phyloP scores from a whole-genome alignment of 2,797 vertebrate genomes.

The Moxostoma hubbsi region DNA sequence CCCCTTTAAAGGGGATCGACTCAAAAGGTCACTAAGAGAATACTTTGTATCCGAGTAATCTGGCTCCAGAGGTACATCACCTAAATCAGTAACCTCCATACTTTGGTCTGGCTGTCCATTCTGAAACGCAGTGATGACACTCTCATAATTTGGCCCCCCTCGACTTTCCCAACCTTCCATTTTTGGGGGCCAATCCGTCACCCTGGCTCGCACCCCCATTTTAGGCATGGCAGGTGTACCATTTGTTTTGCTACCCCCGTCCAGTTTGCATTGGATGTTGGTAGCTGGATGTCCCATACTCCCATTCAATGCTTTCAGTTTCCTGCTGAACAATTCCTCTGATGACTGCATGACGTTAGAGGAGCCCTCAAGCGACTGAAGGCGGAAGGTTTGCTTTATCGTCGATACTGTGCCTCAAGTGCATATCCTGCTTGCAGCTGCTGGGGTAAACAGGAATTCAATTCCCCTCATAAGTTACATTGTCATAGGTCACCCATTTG shows the following conservation, averaged over 20 bases:
- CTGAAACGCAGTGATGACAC: slow-evolving; percentile 79
- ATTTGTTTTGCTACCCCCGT: slow-evolving; percentile 84
- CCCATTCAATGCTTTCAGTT: slow-evolving; percentile 90
- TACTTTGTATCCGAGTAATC: slow-evolving; percentile 86
- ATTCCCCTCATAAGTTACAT: slow-evolving; percentile 74
- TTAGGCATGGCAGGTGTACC: slow-evolving; percentile 93
- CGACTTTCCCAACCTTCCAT: slow-evolving; percentile 89
- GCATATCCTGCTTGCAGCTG: slow-evolving; percentile 82
- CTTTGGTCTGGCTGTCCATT: slow-evolving; percentile 87
- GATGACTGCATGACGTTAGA: slow-evolving; percentile 90
- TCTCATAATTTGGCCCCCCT: slow-evolving; percentile 83
- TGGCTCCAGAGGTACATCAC: slow-evolving; percentile 79
- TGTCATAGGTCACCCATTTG: slow-evolving; percentile 68
- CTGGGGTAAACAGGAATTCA: slow-evolving; percentile 69
- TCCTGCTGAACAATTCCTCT: slow-evolving; percentile 91
- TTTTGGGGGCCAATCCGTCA: slow-evolving; percentile 94
- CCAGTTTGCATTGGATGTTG: slow-evolving; percentile 79
- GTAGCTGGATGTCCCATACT: slow-evolving; percentile 84
- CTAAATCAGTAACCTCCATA: slow-evolving; percentile 73
- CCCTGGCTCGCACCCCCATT: slow-evolving; percentile 95
- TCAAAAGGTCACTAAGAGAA: slow-evolving; percentile 84
- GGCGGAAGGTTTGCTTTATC: slow-evolving; percentile 81
- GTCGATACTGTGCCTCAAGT: slow-evolving; percentile 80
- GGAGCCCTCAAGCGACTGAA: slow-evolving; percentile 80
- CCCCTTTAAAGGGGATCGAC: slow-evolving; percentile 86